Evolutionary conservation across 2,113 vertebrate species (phyloP).

Genomic region (Forbesichthys agassizii): DNA sequence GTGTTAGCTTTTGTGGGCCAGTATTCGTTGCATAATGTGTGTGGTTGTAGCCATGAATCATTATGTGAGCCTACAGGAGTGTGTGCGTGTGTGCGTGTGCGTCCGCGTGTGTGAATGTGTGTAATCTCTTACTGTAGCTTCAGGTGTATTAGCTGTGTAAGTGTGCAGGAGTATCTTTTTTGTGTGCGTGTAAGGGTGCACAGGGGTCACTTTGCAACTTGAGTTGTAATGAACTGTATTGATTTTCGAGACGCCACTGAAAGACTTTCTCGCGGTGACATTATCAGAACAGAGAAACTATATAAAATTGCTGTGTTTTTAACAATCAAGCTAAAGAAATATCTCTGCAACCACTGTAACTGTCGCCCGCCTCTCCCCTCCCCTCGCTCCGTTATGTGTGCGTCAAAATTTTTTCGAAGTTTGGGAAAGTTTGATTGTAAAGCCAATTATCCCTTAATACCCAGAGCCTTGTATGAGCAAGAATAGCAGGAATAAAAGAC

Average conservation of each 20-base stretch:
- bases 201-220: conserved; percentile 68
- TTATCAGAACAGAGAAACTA: conserved; percentile 76
- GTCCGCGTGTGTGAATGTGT: neutral
- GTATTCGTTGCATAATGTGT: conserved; percentile 24
- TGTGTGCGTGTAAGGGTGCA: conserved; percentile 29
- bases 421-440: conserved; percentile 77
- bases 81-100: neutral
- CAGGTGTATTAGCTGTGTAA: neutral
- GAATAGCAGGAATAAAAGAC: conserved; percentile 65
- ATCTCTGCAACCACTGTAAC: conserved; percentile 67
- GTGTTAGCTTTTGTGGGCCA: conserved; percentile 2
- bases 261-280: conserved; percentile 70
- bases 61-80: neutral
- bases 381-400: conserved; percentile 40
- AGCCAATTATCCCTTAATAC: conserved; percentile 75
- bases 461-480: conserved; percentile 62
- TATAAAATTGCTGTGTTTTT: conserved; percentile 80
- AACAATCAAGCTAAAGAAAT: conserved; percentile 79
- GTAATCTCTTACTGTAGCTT: neutral
- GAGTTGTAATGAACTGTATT: conserved; percentile 82
- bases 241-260: conserved; percentile 79
- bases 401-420: conserved; percentile 64
- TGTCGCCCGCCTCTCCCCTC: conserved; percentile 34
- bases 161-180: conserved; percentile 6
- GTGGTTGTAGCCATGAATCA: conserved; percentile 14